These are phyloP conservation scores for Rutpela maculata DNA, from an alignment of 2,888 invertebrate species.

Conservation along the genomic window DNA sequence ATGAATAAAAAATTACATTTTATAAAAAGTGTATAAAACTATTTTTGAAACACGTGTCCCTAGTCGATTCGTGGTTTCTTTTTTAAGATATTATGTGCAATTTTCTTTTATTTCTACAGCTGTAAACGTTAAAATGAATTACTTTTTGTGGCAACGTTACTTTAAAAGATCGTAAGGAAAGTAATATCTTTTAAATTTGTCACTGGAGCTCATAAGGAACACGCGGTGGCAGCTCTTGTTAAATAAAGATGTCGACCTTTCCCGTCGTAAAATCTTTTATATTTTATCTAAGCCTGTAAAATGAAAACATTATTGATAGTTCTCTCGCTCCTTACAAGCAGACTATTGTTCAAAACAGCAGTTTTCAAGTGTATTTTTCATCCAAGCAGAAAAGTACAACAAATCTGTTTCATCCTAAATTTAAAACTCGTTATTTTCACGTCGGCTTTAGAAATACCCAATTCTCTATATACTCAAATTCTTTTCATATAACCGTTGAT, in stretches of 20 bases:
- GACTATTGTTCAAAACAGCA: neutral
- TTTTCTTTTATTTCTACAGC: neutral
- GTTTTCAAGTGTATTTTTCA: too few relatives aligned
- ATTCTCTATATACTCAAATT: too few relatives aligned
- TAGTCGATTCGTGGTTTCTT: too few relatives aligned
- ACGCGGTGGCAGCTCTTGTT: conserved; percentile 14
- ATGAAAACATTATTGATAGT: conserved; percentile 29
- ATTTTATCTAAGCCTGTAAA: conserved; percentile 17
- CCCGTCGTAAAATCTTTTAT: conserved; percentile 30
- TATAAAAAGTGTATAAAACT: too few relatives aligned
- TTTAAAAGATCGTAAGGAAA: conserved; percentile 16
- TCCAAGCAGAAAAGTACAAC: too few relatives aligned
- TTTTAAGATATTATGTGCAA: too few relatives aligned
- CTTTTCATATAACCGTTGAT: too few relatives aligned
- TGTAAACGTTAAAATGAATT: neutral
- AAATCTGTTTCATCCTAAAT: too few relatives aligned
- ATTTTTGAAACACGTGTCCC: too few relatives aligned
- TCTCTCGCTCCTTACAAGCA: neutral
- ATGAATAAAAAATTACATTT: too few relatives aligned
- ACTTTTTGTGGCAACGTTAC: neutral
- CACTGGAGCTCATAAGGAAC: conserved; percentile 17
- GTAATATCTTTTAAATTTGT: conserved; percentile 13
- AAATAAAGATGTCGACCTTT: conserved; percentile 36
- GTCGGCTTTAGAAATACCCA: too few relatives aligned
- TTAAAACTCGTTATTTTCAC: too few relatives aligned